Evolutionary conservation across 2,113 vertebrate species (phyloP).

Genomic region (Peromyscus leucopus): DNA sequence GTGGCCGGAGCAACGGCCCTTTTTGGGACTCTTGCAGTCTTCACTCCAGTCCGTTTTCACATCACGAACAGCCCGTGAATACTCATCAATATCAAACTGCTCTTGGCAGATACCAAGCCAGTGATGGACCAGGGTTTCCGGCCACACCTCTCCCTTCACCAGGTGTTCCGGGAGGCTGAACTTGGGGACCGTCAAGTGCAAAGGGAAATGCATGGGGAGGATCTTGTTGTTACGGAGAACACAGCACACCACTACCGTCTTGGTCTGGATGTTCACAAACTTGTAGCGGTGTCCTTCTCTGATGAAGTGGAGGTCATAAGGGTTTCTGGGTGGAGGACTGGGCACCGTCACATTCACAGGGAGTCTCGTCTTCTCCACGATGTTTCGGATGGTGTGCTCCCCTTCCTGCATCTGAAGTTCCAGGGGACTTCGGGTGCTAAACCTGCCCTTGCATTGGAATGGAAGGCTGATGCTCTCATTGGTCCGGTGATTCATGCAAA

Average conservation of each 20-base stretch:
- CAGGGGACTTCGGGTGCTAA: constrained; percentile 97
- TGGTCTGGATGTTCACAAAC: constrained; percentile 97
- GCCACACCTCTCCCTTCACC: constrained; percentile 94
- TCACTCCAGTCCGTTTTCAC: constrained; percentile 96
- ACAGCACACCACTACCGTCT: constrained; percentile 97
- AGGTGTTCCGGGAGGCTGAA: constrained; percentile 94
- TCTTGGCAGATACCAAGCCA: constrained; percentile 97
- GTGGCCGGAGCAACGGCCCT: constrained; percentile 90
- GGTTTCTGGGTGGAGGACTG: constrained; percentile 94
- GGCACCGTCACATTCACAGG: constrained; percentile 97
- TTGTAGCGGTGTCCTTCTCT: constrained; percentile 98
- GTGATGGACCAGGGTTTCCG: constrained; percentile 94
- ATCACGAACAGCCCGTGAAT: constrained; percentile 96
- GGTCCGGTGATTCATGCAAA: constrained; percentile 99
- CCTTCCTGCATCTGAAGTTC: constrained; percentile 99
- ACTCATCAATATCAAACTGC: constrained; percentile 98
- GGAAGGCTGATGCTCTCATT: constrained; percentile 99
- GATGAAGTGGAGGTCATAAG: constrained; percentile 97
- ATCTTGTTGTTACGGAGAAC: constrained; percentile 94
- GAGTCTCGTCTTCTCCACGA: constrained; percentile 97
- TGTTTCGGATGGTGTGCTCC: constrained; percentile 97
- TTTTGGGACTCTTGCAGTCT: constrained; percentile 96
- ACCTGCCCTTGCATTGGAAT: constrained; percentile 98
- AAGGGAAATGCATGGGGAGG: constrained; percentile 95
- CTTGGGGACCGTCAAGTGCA: constrained; percentile 93